phyloP scores from a whole-genome alignment of 92 coral and sea anemone species.

The Palythoa caribaeorum region DNA sequence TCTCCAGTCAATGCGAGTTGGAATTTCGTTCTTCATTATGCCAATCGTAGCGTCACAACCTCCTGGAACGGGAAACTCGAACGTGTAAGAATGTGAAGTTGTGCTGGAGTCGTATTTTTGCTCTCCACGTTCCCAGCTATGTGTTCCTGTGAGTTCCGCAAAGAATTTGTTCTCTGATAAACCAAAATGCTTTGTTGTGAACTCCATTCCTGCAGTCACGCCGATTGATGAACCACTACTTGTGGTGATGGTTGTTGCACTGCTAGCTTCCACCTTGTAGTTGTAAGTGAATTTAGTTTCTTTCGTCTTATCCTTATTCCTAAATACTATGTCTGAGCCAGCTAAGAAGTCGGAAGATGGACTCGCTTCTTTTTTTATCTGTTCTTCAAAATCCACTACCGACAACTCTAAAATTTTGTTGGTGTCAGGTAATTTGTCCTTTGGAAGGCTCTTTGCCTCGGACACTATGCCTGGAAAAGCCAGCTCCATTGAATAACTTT shows the following conservation, averaged over 20 bases:
- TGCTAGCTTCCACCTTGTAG: conserved; percentile 10
- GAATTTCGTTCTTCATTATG: conserved; percentile 10
- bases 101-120: background rate
- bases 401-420: conserved; percentile 1
- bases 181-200: conserved; percentile 12
- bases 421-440: background rate
- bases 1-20: background rate
- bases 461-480: background rate
- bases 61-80: conserved; percentile 19
- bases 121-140: conserved; percentile 12
- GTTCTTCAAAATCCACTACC: background rate
- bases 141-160: background rate
- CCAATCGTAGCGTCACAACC: conserved; percentile 13
- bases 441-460: background rate
- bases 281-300: background rate
- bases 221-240: conserved; percentile 10
- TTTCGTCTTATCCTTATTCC: background rate
- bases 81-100: background rate
- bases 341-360: conserved; percentile 3
- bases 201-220: conserved; percentile 29
- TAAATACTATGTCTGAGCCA: conserved; percentile 8
- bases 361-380: background rate
- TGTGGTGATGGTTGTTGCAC: background rate
- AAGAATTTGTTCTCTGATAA: conserved; percentile 5
- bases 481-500: background rate